Conservation (phyloP, 2,797 vertebrate genomes). For the Melanotaenia boesemani region DNA sequence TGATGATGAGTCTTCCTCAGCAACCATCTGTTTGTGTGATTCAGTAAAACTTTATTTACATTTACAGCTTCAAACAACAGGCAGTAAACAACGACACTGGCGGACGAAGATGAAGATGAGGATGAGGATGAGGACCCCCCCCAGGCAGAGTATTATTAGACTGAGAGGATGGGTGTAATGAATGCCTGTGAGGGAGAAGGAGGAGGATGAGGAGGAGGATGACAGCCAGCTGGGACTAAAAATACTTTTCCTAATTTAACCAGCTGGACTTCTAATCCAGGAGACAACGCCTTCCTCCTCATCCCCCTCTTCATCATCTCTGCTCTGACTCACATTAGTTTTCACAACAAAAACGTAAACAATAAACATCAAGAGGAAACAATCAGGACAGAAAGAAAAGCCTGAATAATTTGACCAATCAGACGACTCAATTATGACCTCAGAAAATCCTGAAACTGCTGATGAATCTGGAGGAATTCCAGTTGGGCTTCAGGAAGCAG, state of each 20-base stretch:
- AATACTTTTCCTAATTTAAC: conserved; percentile 47
- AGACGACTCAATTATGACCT: no score
- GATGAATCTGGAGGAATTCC: not conserved
- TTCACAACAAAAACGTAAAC: no score
- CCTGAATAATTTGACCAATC: no score
- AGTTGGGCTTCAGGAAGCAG: no score
- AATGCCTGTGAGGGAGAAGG: conserved; percentile 51
- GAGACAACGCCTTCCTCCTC: conserved; percentile 7
- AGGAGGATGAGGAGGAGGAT: conserved; percentile 5
- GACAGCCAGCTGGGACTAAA: conserved; percentile 35
- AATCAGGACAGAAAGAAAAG: no score
- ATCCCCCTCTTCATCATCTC: not conserved
- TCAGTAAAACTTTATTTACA: no score
- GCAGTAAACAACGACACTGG: no score
- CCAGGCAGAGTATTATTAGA: conserved; percentile 70
- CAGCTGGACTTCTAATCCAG: conserved; percentile 41
- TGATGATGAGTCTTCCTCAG: no score
- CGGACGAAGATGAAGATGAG: not conserved
- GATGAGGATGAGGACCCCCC: not conserved
- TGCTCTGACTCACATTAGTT: not conserved
- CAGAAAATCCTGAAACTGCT: no score
- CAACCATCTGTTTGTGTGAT: no score
- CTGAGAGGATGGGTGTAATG: conserved; percentile 69
- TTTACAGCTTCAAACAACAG: no score
- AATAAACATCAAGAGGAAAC: no score